These are phyloP conservation scores for Drosophila melanosoma DNA, from an alignment of 2,888 invertebrate species.

Conservation along the genomic window DNA sequence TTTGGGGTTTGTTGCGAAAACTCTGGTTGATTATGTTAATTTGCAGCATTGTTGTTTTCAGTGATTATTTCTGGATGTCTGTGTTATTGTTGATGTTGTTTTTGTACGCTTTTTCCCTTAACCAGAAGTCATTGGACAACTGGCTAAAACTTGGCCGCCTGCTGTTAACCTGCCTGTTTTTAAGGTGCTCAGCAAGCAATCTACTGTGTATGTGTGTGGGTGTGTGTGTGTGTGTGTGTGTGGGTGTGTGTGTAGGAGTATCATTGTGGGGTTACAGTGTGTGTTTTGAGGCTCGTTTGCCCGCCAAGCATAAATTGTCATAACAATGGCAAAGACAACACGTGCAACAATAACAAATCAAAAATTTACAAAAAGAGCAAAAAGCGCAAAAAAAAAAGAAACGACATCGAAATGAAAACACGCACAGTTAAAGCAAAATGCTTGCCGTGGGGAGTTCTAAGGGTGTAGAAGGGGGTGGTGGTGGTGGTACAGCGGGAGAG, in stretches of 20 bases:
- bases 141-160: neutral
- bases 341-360: constrained; percentile 82
- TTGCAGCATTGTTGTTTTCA: neutral
- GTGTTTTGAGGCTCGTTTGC: constrained; percentile 35
- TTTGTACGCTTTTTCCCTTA: constrained; percentile 5
- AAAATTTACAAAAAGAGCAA: constrained; percentile 71
- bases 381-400: constrained; percentile 15
- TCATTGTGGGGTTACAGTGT: neutral
- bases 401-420: constrained; percentile 58
- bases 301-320: constrained; percentile 75
- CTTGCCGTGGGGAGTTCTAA: constrained; percentile 13
- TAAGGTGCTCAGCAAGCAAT: constrained; percentile 8
- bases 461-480: neutral
- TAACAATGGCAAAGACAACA: constrained; percentile 79
- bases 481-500: neutral
- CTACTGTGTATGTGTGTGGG: neutral
- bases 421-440: constrained; percentile 44
- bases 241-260: neutral
- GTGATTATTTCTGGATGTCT: constrained; percentile 1
- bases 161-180: neutral
- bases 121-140: constrained; percentile 10
- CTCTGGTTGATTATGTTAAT: neutral
- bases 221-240: neutral
- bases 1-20: neutral
- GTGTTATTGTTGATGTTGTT: constrained; percentile 12